Conservation (phyloP, 2,113 vertebrate species). For the Trogon melanurus region DNA sequence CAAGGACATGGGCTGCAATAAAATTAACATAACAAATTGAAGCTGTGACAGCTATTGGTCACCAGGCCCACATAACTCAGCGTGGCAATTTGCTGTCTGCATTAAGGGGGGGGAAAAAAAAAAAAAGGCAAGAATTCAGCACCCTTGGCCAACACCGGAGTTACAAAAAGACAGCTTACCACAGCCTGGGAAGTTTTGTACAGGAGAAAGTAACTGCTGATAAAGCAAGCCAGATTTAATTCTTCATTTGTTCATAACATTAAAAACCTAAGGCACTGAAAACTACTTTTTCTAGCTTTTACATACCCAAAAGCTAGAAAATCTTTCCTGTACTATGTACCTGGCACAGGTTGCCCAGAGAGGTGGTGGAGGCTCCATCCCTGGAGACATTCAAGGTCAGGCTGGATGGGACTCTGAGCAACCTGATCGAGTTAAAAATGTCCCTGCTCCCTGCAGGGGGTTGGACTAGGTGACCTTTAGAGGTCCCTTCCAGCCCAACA, state of each 20-base stretch:
- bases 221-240: not conserved
- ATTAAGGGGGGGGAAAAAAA: not conserved
- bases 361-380: no score
- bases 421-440: no score
- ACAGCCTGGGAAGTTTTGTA: not conserved
- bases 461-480: no score
- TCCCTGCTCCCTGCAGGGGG: no score
- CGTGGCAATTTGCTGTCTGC: not conserved
- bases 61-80: not conserved
- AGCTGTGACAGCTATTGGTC: conserved; percentile 21
- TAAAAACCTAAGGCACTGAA: not conserved
- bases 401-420: no score
- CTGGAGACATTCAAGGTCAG: no score
- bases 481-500: no score
- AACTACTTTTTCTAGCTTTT: not conserved
- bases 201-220: not conserved
- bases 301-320: not conserved
- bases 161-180: not conserved
- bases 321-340: not conserved
- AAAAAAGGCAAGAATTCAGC: not conserved
- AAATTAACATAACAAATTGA: conserved; percentile 47
- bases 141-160: not conserved
- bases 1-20: conserved; percentile 12
- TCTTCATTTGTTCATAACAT: not conserved
- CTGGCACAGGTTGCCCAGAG: no score